These are phyloP conservation scores for Tyrophagus putrescentiae DNA, from an alignment of 1,140 invertebrate genomes.

Conservation along the genomic window DNA sequence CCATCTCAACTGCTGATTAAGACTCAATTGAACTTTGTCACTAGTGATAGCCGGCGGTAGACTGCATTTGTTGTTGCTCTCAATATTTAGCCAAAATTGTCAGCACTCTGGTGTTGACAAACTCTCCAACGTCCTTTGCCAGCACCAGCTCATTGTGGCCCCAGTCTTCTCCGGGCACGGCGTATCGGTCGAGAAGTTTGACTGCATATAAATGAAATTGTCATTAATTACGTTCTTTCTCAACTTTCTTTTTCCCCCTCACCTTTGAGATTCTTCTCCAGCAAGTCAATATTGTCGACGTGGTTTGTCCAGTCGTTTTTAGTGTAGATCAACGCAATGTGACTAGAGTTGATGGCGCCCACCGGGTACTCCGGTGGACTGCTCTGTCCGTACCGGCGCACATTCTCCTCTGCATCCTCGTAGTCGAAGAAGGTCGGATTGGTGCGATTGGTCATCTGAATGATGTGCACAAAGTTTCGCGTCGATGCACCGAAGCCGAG, in stretches of 20 bases:
- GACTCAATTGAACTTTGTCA: too few species aligned
- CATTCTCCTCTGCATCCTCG: background rate
- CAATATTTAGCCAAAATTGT: too few species aligned
- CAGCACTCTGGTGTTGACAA: constrained; percentile 12
- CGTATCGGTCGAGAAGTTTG: constrained; percentile 15
- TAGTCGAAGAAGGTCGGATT: background rate
- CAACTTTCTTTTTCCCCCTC: too few species aligned
- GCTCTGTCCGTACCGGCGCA: background rate
- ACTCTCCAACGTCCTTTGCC: constrained; percentile 18
- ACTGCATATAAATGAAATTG: too few species aligned
- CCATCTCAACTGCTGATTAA: too few species aligned
- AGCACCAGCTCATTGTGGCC: constrained; percentile 13
- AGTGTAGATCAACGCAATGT: constrained; percentile 19
- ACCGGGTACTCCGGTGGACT: constrained; percentile 12
- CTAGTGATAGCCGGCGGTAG: too few species aligned
- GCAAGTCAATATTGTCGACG: constrained; percentile 12
- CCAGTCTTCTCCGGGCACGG: constrained; percentile 17
- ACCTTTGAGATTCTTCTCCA: constrained; percentile 21
- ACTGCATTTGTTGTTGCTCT: constrained; percentile 31
- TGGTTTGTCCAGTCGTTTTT: constrained; percentile 21
- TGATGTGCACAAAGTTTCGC: constrained; percentile 5
- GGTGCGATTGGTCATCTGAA: constrained; percentile 9
- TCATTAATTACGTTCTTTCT: too few species aligned
- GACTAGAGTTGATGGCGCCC: background rate
- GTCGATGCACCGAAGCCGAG: background rate